Evolutionary conservation across 2,797 vertebrate genomes (phyloP).

Genomic region (Notolepis coatsorum): DNA sequence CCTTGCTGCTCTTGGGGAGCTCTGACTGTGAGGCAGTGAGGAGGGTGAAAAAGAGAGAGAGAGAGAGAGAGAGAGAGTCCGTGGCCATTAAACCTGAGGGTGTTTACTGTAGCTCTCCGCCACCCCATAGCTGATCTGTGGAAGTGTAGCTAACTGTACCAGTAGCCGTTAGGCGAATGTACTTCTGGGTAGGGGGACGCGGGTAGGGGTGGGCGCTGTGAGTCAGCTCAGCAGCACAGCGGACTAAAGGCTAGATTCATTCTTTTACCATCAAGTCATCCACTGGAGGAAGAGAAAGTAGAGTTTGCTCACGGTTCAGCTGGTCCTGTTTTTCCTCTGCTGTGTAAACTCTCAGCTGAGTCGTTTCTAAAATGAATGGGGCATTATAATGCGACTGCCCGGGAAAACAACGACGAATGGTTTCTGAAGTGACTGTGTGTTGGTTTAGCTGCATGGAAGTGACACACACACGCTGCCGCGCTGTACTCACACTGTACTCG

Average conservation of each 20-base stretch:
- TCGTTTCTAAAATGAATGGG: too few species aligned
- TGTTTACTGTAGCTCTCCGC: constrained; percentile 60
- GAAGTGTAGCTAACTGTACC: constrained; percentile 53
- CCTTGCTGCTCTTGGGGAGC: constrained; percentile 70
- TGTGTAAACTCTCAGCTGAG: too few species aligned
- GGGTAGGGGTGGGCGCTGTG: constrained; percentile 37
- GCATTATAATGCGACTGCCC: too few species aligned
- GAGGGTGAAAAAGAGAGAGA: constrained; percentile 51
- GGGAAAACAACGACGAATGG: too few species aligned
- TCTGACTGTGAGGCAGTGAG: constrained; percentile 51
- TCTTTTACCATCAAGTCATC: constrained; percentile 36
- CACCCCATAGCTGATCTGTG: constrained; percentile 46
- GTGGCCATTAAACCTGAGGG: constrained; percentile 65
- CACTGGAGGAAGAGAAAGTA: not conserved
- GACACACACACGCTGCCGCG: too few species aligned
- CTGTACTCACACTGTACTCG: too few species aligned
- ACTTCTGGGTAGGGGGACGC: constrained; percentile 65
- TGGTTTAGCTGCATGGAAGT: too few species aligned
- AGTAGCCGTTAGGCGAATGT: constrained; percentile 71
- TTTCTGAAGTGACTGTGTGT: too few species aligned
- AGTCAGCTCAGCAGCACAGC: constrained; percentile 15
- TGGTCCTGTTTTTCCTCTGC: too few species aligned
- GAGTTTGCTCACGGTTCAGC: not conserved
- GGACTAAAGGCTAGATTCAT: constrained; percentile 34
- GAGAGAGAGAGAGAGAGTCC: constrained; percentile 10